phyloP scores from a whole-genome alignment of 2,888 invertebrate genomes.

The Oxytorus armatus region DNA sequence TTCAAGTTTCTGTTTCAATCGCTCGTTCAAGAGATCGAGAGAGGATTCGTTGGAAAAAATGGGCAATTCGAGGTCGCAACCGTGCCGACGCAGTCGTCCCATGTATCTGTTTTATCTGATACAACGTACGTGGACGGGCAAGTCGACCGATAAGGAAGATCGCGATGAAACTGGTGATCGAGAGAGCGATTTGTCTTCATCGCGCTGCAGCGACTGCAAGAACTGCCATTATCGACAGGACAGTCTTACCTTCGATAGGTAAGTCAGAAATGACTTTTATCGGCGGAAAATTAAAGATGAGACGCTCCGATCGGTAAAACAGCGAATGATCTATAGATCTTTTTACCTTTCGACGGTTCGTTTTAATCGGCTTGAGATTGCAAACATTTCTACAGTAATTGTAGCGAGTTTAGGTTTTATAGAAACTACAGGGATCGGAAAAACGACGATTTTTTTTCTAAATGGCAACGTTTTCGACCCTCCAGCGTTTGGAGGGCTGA shows the following conservation, averaged over 20 bases:
- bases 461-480: too few species aligned
- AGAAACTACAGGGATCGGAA: too few species aligned
- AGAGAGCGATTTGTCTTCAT: slow-evolving; percentile 80
- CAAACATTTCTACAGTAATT: too few species aligned
- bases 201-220: slow-evolving; percentile 74
- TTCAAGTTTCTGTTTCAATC: slow-evolving; percentile 5
- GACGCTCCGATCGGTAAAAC: slow-evolving; percentile 28
- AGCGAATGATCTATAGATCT: slow-evolving; percentile 34
- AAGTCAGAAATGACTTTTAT: slow-evolving; percentile 60
- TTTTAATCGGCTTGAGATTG: too few species aligned
- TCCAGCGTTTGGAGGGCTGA: too few species aligned
- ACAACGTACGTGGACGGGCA: slow-evolving; percentile 89
- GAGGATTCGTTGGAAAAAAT: slow-evolving; percentile 67
- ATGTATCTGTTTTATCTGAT: slow-evolving; percentile 89
- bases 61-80: slow-evolving; percentile 80
- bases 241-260: slow-evolving; percentile 82
- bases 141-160: slow-evolving; percentile 79
- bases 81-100: slow-evolving; percentile 75
- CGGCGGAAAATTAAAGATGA: background rate
- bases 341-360: background rate
- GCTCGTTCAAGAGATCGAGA: slow-evolving; percentile 11
- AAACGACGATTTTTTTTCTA: too few species aligned
- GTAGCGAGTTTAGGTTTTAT: too few species aligned
- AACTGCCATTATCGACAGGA: slow-evolving; percentile 80
- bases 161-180: slow-evolving; percentile 76